Percentiles rank a stretch among this genome's conserved stretches.
Evolutionary conservation across 2,113 vertebrate species (phyloP).

Genomic region (Pachyramphus minor): DNA sequence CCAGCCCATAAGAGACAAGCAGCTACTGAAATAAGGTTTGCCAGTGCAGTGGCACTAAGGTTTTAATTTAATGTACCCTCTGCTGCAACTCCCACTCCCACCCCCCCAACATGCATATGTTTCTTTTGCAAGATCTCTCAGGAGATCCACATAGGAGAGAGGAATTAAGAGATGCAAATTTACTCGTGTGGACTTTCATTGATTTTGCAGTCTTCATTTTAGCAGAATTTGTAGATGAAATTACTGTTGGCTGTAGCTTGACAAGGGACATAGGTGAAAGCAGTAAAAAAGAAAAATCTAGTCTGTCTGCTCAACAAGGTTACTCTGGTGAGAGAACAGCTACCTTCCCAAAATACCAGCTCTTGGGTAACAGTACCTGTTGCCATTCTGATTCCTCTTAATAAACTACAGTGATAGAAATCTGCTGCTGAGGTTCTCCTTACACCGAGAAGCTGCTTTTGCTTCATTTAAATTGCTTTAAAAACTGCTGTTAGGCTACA

Average conservation of each 20-base stretch:
- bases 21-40: background rate
- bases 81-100: accelerated
- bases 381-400: background rate
- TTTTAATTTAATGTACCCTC: background rate
- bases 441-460: background rate
- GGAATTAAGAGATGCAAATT: background rate
- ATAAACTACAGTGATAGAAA: background rate
- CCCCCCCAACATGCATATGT: accelerated
- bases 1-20: background rate
- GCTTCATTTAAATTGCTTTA: background rate
- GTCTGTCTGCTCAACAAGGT: background rate
- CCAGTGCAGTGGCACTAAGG: background rate
- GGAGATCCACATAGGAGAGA: background rate
- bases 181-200: background rate
- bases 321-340: background rate
- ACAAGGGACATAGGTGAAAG: background rate
- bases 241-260: background rate
- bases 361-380: background rate
- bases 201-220: background rate
- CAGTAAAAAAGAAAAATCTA: background rate
- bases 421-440: background rate
- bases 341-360: background rate
- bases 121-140: background rate
- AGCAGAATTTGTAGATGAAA: background rate
- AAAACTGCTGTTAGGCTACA: background rate